Conservation (phyloP, 2,797 vertebrate species). For the Rhinichthys osculus region DNA sequence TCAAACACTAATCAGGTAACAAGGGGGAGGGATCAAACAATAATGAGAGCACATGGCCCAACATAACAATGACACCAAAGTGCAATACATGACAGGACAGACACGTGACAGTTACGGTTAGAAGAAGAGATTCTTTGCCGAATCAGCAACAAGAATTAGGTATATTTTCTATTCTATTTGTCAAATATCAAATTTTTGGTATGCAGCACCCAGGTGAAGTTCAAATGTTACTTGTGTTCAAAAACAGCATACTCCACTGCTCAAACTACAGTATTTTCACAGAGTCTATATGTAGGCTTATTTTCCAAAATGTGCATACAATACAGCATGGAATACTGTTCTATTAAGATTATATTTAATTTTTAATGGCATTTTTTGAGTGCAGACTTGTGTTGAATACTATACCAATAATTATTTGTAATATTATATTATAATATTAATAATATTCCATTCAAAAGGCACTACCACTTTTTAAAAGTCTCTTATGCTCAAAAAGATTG, state of each 20-base stretch:
- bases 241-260: neutral
- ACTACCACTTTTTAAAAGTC: neutral
- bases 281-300: neutral
- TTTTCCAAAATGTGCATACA: neutral
- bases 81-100: no score
- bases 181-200: neutral
- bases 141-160: neutral
- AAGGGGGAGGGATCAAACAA: no score
- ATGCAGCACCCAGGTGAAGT: neutral
- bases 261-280: neutral
- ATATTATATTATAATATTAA: no score
- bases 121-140: neutral
- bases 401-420: no score
- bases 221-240: neutral
- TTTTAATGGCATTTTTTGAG: no score
- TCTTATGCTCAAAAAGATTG: no score
- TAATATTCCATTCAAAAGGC: neutral
- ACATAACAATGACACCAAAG: no score
- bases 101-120: no score
- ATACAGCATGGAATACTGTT: neutral
- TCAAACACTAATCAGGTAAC: no score
- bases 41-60: no score
- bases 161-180: neutral
- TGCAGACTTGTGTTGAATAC: no score
- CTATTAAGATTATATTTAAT: no score